Conservation (phyloP, 1,140 invertebrate species). For the Drosophila tsacasi region DNA sequence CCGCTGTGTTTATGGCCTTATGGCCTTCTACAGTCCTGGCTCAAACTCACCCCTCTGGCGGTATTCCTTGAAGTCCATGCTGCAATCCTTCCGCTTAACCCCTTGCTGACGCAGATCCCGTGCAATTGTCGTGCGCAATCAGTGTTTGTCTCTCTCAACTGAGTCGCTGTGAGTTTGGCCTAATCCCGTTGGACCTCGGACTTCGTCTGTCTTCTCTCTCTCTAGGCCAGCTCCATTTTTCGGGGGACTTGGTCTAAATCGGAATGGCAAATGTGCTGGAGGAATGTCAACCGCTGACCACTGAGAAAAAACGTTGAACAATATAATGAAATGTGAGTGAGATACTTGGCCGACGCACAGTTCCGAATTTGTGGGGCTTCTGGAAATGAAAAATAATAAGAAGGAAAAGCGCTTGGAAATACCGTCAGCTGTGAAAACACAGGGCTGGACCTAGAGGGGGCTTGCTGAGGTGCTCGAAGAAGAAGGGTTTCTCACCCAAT, state of each 20-base stretch:
- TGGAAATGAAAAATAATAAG: constrained; percentile 64
- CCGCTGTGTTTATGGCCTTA: constrained; percentile 61
- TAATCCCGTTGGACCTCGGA: constrained; percentile 39
- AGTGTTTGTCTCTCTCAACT: constrained; percentile 1
- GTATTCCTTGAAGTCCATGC: constrained; percentile 81
- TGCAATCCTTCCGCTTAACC: constrained; percentile 33
- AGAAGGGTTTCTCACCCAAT: constrained; percentile 49
- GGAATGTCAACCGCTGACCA: constrained; percentile 68
- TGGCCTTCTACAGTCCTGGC: constrained; percentile 19
- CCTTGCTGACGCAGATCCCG: constrained; percentile 35
- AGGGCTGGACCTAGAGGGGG: constrained; percentile 45
- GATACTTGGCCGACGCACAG: constrained; percentile 47
- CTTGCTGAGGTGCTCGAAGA: not conserved
- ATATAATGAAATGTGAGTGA: constrained; percentile 36
- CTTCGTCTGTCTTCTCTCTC: not conserved
- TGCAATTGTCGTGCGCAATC: constrained; percentile 41
- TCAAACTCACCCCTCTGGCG: constrained; percentile 74
- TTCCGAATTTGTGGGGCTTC: constrained; percentile 74
- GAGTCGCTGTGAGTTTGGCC: constrained; percentile 35
- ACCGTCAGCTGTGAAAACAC: constrained; percentile 68
- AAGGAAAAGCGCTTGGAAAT: constrained; percentile 61
- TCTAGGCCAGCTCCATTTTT: constrained; percentile 53
- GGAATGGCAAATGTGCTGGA: constrained; percentile 42
- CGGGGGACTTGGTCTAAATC: constrained; percentile 40
- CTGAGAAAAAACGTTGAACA: constrained; percentile 31